These are phyloP conservation scores for Amblyjoppa fuscipennis DNA, from an alignment of 2,888 invertebrate species.

Conservation along the genomic window DNA sequence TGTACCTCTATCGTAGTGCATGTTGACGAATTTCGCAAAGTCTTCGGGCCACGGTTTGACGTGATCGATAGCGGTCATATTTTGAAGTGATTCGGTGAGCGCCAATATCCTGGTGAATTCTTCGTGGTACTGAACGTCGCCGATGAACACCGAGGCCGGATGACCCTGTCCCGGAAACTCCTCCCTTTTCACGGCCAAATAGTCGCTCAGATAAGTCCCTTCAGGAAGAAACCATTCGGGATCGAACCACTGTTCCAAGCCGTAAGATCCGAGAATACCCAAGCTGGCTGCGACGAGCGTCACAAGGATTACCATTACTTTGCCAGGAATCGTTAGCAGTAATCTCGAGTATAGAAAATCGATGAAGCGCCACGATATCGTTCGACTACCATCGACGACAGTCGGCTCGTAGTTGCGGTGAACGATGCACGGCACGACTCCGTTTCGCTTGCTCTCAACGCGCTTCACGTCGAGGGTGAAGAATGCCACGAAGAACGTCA, in stretches of 20 bases:
- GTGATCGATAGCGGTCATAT: conserved; percentile 86
- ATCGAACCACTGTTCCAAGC: conserved; percentile 92
- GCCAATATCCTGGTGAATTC: conserved; percentile 88
- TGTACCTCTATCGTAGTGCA: conserved; percentile 87
- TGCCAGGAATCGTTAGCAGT: conserved; percentile 89
- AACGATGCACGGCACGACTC: conserved; percentile 89
- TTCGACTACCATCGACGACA: conserved; percentile 86
- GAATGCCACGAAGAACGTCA: conserved; percentile 93
- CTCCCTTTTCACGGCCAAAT: conserved; percentile 86
- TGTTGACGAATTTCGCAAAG: conserved; percentile 88
- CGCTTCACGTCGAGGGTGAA: conserved; percentile 90
- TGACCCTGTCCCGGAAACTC: conserved; percentile 90
- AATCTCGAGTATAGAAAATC: conserved; percentile 88
- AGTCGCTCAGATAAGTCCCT: conserved; percentile 89
- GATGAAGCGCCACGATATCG: conserved; percentile 87
- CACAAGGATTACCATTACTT: conserved; percentile 88
- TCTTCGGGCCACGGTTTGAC: conserved; percentile 89
- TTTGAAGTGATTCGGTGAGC: conserved; percentile 86
- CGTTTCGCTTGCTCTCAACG: conserved; percentile 88
- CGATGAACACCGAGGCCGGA: conserved; percentile 89
- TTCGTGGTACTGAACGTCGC: conserved; percentile 88
- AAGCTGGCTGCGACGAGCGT: conserved; percentile 88
- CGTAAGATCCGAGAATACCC: conserved; percentile 88
- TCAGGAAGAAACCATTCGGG: conserved; percentile 92
- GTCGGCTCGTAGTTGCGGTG: conserved; percentile 87